Conservation (phyloP, 2,113 vertebrate species). For the Ivindomyrus marchei region DNA sequence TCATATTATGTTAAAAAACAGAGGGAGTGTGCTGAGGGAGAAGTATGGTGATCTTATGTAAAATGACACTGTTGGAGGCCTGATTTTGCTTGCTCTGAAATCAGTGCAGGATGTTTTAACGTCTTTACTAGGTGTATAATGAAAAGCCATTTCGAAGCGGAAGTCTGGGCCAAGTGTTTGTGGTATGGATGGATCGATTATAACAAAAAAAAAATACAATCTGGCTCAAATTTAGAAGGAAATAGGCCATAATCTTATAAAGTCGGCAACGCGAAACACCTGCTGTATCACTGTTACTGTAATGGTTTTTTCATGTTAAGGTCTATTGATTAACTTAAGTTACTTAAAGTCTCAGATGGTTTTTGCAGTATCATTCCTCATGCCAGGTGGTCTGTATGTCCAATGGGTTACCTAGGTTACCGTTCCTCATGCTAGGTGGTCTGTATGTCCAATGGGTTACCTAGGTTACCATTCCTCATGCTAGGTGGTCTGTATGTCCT, state of each 20-base stretch:
- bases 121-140: background rate
- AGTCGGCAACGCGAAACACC: background rate
- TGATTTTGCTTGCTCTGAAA: background rate
- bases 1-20: background rate
- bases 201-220: background rate
- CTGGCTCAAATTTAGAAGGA: background rate
- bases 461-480: constrained; percentile 34
- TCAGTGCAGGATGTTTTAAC: background rate
- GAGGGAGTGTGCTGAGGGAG: background rate
- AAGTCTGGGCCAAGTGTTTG: background rate
- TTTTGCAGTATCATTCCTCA: background rate
- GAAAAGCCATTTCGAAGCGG: background rate
- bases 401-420: constrained; percentile 61
- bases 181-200: background rate
- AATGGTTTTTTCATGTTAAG: background rate
- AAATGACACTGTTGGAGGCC: background rate
- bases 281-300: background rate
- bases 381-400: constrained; percentile 3
- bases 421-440: background rate
- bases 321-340: background rate
- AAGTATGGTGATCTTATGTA: background rate
- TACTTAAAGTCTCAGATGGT: background rate
- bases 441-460: constrained; percentile 13
- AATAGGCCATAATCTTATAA: background rate
- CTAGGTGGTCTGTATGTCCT: background rate